These are phyloP conservation scores for Sphinx pinastri DNA, from an alignment of 2,888 invertebrate species.

Conservation along the genomic window DNA sequence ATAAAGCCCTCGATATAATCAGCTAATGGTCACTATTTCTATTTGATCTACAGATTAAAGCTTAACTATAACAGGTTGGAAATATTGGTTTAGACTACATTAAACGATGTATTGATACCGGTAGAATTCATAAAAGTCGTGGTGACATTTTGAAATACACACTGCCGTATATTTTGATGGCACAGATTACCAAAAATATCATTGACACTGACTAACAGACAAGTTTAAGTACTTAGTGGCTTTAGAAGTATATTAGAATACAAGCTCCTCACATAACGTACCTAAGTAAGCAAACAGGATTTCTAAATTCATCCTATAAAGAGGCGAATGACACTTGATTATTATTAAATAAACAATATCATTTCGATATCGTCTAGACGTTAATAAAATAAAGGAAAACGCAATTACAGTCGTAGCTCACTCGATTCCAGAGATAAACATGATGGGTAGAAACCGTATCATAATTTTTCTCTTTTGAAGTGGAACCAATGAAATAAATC, in stretches of 20 bases:
- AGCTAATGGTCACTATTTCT: background rate
- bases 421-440: background rate
- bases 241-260: no score
- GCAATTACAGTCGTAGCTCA: background rate
- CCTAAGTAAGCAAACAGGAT: no score
- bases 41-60: background rate
- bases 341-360: no score
- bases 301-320: no score
- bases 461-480: background rate
- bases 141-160: background rate
- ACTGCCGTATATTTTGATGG: no score
- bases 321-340: no score
- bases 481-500: no score
- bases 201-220: no score
- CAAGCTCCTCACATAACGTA: no score
- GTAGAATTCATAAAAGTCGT: background rate
- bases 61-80: background rate
- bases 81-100: background rate
- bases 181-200: no score
- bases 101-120: background rate
- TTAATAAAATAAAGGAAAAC: slow-evolving; percentile 4
- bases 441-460: background rate
- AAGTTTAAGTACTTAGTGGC: no score
- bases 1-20: background rate
- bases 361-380: background rate